These are phyloP conservation scores for Corvus moneduloides DNA, from an alignment of 2,113 vertebrate species.

Conservation along the genomic window DNA sequence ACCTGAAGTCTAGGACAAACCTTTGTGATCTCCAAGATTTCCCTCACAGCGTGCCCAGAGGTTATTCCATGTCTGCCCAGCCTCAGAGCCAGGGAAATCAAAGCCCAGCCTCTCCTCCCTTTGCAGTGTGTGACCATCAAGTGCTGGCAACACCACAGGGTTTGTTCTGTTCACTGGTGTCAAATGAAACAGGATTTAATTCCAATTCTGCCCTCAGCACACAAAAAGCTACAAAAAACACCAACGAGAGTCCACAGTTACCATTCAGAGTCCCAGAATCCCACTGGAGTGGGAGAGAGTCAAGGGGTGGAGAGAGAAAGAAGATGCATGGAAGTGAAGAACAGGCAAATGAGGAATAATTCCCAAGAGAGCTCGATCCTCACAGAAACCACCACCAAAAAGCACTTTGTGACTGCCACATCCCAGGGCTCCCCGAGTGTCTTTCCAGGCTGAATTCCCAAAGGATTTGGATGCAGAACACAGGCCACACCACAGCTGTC, in stretches of 20 bases:
- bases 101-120: background rate
- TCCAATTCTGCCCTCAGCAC: background rate
- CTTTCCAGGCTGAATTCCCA: background rate
- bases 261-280: conserved; percentile 61
- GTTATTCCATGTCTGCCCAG: background rate
- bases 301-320: conserved; percentile 59
- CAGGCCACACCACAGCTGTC: background rate
- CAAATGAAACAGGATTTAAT: background rate
- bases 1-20: background rate
- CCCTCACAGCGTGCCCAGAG: background rate
- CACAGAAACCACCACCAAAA: background rate
- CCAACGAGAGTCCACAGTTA: conserved; percentile 53
- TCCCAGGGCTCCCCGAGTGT: background rate
- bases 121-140: background rate
- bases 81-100: background rate
- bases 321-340: conserved; percentile 69
- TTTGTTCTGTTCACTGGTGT: background rate
- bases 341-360: conserved; percentile 62
- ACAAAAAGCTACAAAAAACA: conserved; percentile 30
- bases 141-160: conserved; percentile 57
- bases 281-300: conserved; percentile 58
- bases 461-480: background rate
- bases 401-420: accelerated
- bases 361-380: conserved; percentile 65
- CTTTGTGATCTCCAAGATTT: background rate